These are phyloP conservation scores for Catalaphyllia jardinei DNA, from an alignment of 64 coral and sea anemone genomes.

Conservation along the genomic window DNA sequence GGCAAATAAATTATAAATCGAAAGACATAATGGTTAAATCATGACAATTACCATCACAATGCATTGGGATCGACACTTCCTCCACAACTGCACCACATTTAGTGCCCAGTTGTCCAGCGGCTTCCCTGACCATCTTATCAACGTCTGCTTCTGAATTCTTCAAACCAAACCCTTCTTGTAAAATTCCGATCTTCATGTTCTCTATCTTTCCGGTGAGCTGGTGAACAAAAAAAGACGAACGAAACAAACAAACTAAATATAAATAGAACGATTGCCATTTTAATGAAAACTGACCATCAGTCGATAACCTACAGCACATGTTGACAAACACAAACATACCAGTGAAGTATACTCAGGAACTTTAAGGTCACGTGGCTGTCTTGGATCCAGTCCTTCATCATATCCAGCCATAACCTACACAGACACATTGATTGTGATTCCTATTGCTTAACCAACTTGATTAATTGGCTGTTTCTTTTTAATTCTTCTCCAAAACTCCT, in stretches of 20 bases:
- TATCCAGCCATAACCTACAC: slow-evolving; percentile 32
- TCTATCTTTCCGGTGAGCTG: slow-evolving; percentile 58
- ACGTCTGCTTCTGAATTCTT: slow-evolving; percentile 57
- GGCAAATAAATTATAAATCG: too few species aligned
- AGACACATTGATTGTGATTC: neutral
- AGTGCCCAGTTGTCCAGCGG: slow-evolving; percentile 10
- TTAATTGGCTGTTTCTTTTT: too few species aligned
- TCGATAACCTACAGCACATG: neutral
- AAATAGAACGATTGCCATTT: neutral
- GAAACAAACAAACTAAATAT: neutral
- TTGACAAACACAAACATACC: neutral
- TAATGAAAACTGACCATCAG: too few species aligned
- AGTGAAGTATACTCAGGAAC: neutral
- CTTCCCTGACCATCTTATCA: slow-evolving; percentile 41
- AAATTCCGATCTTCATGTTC: slow-evolving; percentile 35
- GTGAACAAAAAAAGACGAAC: neutral
- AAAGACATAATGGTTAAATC: neutral
- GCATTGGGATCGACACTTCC: slow-evolving; percentile 67
- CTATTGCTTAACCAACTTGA: too few species aligned
- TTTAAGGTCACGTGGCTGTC: slow-evolving; percentile 33
- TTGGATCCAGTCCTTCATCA: slow-evolving; percentile 41
- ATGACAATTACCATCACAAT: slow-evolving; percentile 46
- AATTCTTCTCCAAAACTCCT: too few species aligned
- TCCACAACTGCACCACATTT: slow-evolving; percentile 35
- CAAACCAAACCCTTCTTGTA: slow-evolving; percentile 78